Evolutionary conservation across 2,797 vertebrate species (phyloP), one percentile per base, ranked within the genome.

Genomic region (Gephyroberyx darwinii): DNA sequence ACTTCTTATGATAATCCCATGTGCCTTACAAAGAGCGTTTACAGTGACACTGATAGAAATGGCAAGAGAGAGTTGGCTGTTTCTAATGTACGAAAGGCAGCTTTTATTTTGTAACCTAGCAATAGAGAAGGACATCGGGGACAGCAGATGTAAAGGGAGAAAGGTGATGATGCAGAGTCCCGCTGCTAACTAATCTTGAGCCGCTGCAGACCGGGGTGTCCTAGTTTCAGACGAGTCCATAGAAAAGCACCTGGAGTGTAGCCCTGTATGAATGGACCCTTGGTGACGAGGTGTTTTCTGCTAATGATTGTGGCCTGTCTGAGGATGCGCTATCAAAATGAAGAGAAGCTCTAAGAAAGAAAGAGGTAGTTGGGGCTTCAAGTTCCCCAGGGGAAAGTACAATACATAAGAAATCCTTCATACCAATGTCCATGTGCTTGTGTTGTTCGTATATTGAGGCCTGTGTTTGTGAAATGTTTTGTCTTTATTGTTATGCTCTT

Each of bases 401-500:
- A 26, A 54, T 8, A 55, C 37, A 58, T 61, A 70, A 68, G 37
- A 69, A 64, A 65, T 72, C 16, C 5, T 9, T 67, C 16, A 17
- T 48, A 6, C 8, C 45, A 50, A 62, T 17, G 8, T 33, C 60
- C 17, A 26, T 26, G 16, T 19, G 19, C 4, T n/a, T 56, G 59
- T 63, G 20, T 20, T 75, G 66, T 78, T 67, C 71, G 48, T 65
- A 71, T 75, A 61, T 70, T 19, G 45, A 19, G 26, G 57, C 7
- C 41, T 59, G 75, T 82, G 71, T 83, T 82, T 78, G 73, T 70
- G 57, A 22, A 39, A 22, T 12, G 5, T 20, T 59, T 41, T 59
- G 35, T 84, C 71, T 84, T 84, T 84, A 72, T 75, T 82, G 75
- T 78, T 82, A 67, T 78, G 74, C 54, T 83, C 71, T 80, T 71